phyloP scores from a whole-genome alignment of 2,797 vertebrate genomes.

The Crocidura indochinensis region DNA sequence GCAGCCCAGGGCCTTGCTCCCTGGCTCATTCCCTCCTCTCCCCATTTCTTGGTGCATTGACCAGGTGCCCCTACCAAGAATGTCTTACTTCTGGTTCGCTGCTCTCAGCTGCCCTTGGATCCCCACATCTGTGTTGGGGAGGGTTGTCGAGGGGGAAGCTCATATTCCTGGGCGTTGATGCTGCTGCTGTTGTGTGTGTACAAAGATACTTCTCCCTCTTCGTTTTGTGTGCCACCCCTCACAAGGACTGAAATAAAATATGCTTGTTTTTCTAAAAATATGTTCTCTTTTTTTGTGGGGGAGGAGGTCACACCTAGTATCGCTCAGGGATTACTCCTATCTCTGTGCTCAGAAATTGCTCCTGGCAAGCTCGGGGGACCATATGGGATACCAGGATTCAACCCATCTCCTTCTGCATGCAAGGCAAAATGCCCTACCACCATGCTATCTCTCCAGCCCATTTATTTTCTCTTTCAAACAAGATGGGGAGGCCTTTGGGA shows the following conservation, averaged over 20 bases:
- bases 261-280: constrained; percentile 83
- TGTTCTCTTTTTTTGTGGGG: constrained; percentile 79
- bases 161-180: constrained; percentile 67
- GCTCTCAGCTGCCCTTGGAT: constrained; percentile 77
- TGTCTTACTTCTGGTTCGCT: constrained; percentile 90
- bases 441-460: background rate
- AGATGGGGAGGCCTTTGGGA: too few relatives aligned
- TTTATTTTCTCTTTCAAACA: constrained; percentile 73
- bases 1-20: constrained; percentile 76
- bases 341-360: too few relatives aligned
- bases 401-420: too few relatives aligned
- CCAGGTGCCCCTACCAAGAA: constrained; percentile 87
- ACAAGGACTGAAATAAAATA: constrained; percentile 85
- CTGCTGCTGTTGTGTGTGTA: constrained; percentile 66
- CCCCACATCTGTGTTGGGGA: constrained; percentile 48
- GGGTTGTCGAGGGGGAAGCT: constrained; percentile 69
- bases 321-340: too few relatives aligned
- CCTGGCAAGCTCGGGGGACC: too few relatives aligned
- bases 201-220: constrained; percentile 72
- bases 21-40: constrained; percentile 68
- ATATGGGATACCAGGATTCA: too few relatives aligned
- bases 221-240: constrained; percentile 78
- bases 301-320: too few relatives aligned
- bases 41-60: constrained; percentile 87
- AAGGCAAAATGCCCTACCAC: too few relatives aligned